Conservation (phyloP, 2,888 invertebrate species). For the Xestia xanthographa region DNA sequence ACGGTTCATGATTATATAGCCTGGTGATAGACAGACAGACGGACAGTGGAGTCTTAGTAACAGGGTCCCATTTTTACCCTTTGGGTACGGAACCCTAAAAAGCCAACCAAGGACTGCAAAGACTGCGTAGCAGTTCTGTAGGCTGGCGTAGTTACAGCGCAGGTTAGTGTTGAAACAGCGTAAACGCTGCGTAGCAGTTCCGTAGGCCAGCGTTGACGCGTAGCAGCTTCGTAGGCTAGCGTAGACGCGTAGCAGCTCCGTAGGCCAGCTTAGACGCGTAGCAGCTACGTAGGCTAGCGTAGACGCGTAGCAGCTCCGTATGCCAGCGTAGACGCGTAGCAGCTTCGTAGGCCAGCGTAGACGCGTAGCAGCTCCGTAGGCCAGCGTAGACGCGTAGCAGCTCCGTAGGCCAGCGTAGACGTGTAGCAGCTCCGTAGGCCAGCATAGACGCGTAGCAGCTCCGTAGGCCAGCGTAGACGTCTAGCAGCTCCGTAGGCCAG, state of each 20-base stretch:
- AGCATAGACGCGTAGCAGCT: neutral
- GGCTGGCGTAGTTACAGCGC: neutral
- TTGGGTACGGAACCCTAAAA: neutral
- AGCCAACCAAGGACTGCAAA: neutral
- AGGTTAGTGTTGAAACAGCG: neutral
- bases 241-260: neutral
- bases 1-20: no score
- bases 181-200: neutral
- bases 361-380: neutral
- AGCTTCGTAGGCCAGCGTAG: no score
- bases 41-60: no score
- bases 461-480: neutral
- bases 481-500: neutral
- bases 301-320: neutral
- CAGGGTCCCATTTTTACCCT: no score
- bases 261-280: neutral
- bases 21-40: no score
- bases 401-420: neutral
- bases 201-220: neutral
- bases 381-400: no score
- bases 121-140: conserved; percentile 8
- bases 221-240: neutral
- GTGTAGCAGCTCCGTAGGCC: neutral
- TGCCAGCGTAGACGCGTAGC: neutral
- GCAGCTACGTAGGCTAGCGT: neutral